A percentile compares a stretch with the other conserved stretches of the same genome.
These are phyloP conservation scores for Lithophane ornitopus DNA, from an alignment of 2,888 invertebrate genomes.

Conservation along the genomic window DNA sequence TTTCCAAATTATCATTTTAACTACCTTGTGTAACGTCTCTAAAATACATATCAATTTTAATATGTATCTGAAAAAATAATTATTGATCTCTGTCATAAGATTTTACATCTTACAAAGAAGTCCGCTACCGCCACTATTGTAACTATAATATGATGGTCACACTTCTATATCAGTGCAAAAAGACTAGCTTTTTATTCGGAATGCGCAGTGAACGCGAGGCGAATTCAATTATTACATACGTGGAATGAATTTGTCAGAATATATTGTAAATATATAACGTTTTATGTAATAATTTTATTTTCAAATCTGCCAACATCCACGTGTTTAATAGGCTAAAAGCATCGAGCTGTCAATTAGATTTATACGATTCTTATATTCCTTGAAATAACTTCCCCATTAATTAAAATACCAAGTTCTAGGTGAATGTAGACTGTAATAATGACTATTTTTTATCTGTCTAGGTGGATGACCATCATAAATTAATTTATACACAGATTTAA, in stretches of 20 bases:
- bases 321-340: conserved; percentile 86
- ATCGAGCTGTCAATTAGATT: conserved; percentile 89
- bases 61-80: conserved; percentile 78
- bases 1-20: conserved; percentile 63
- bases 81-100: conserved; percentile 80
- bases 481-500: conserved; percentile 89
- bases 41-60: conserved; percentile 85
- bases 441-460: conserved; percentile 90
- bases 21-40: conserved; percentile 71
- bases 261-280: conserved; percentile 88
- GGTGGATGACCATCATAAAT: conserved; percentile 90
- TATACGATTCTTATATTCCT: conserved; percentile 88
- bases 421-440: conserved; percentile 88
- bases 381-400: conserved; percentile 83
- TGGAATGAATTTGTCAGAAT: conserved; percentile 85
- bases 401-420: conserved; percentile 84
- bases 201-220: conserved; percentile 85
- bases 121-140: conserved; percentile 63
- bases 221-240: conserved; percentile 83
- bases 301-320: conserved; percentile 87
- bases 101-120: conserved; percentile 64
- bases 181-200: conserved; percentile 62
- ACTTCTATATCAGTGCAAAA: conserved; percentile 62
- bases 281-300: conserved; percentile 88
- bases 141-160: conserved; percentile 76